Evolutionary conservation across 2,888 invertebrate genomes (phyloP).

Genomic region (Spilarctia lutea): DNA sequence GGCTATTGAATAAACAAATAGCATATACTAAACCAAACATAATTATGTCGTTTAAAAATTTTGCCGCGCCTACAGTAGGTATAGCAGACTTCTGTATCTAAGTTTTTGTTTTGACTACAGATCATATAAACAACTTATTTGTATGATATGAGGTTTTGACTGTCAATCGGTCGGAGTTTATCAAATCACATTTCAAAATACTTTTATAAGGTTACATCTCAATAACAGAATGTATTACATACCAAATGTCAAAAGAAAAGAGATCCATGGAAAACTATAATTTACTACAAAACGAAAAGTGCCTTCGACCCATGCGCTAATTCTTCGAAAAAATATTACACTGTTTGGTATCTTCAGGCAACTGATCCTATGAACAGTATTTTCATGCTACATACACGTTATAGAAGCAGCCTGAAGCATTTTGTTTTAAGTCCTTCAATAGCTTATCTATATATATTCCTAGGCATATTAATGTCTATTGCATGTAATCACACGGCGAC

Average conservation of each 20-base stretch:
- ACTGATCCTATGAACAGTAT: background rate
- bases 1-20: background rate
- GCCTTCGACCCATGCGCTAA: background rate
- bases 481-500: background rate
- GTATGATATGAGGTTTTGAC: no score
- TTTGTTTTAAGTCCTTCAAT: background rate
- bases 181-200: background rate
- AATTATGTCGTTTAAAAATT: background rate
- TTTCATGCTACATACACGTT: background rate
- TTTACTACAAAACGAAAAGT: background rate
- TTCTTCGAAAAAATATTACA: accelerated
- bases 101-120: background rate
- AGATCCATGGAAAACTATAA: background rate
- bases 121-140: no score
- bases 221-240: background rate
- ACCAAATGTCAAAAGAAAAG: background rate
- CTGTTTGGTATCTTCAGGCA: background rate
- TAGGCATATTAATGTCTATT: background rate
- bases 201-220: background rate
- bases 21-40: background rate
- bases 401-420: background rate
- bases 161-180: background rate
- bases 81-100: background rate
- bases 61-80: background rate
- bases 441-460: background rate